Percentiles rank a stretch among this genome's conserved stretches.
Conservation (phyloP, 2,113 vertebrate genomes). For the Ginglymostoma cirratum region DNA sequence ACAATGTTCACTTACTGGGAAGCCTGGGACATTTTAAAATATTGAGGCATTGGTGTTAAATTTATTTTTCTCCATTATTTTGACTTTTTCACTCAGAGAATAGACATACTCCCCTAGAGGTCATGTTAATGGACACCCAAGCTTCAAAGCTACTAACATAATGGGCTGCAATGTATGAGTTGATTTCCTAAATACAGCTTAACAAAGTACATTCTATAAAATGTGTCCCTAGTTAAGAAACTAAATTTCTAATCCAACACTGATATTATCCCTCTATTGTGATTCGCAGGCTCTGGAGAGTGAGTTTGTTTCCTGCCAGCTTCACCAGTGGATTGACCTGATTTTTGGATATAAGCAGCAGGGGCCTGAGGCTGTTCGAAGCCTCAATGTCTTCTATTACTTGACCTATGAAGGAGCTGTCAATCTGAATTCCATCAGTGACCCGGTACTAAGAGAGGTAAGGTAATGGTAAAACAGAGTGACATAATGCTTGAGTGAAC, state of each 20-base stretch:
- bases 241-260: background rate
- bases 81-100: background rate
- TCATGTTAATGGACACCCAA: background rate
- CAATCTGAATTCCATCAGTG: constrained; percentile 83
- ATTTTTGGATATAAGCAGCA: constrained; percentile 98
- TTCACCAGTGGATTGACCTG: constrained; percentile 98
- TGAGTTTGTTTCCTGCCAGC: constrained; percentile 97
- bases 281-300: constrained; percentile 84
- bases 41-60: background rate
- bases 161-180: background rate
- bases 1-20: background rate
- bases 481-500: background rate
- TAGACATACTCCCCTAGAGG: background rate
- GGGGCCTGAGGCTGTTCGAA: constrained; percentile 84
- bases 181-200: background rate
- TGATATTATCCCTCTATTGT: constrained; percentile 28
- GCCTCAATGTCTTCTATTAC: constrained; percentile 95
- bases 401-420: constrained; percentile 91
- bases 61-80: background rate
- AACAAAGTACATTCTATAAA: background rate
- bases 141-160: background rate
- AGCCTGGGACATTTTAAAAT: background rate
- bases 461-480: constrained; percentile 43
- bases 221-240: background rate
- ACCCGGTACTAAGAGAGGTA: constrained; percentile 88